phyloP scores from a whole-genome alignment of 2,113 vertebrate species.

The Melanocharis versteri region DNA sequence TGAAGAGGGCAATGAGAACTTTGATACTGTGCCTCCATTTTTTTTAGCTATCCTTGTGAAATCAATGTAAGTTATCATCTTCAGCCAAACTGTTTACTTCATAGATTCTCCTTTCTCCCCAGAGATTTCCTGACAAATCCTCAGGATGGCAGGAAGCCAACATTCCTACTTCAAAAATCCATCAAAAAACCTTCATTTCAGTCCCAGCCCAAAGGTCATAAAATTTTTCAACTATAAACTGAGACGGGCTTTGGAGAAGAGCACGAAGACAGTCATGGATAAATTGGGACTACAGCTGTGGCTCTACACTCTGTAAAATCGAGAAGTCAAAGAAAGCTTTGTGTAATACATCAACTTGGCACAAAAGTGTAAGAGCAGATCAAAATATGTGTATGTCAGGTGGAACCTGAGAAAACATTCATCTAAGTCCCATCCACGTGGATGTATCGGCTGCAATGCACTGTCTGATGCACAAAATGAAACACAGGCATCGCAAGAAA shows the following conservation, averaged over 20 bases:
- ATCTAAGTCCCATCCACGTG: background rate
- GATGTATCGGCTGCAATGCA: background rate
- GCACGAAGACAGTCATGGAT: background rate
- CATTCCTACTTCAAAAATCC: background rate
- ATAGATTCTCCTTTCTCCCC: background rate
- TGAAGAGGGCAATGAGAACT: conserved; percentile 16
- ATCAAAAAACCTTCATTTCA: background rate
- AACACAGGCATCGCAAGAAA: background rate
- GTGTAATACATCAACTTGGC: background rate
- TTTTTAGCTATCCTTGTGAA: conserved; percentile 1
- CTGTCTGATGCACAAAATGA: background rate
- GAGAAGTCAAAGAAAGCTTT: background rate
- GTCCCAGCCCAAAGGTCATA: background rate
- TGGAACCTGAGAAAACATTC: background rate
- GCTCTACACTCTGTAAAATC: background rate
- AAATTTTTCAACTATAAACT: background rate
- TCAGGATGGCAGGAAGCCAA: background rate
- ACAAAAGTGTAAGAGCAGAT: background rate
- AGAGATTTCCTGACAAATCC: background rate
- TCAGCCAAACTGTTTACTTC: conserved; percentile 20
- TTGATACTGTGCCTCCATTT: conserved; percentile 2
- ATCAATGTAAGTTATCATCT: conserved; percentile 19
- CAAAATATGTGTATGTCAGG: background rate
- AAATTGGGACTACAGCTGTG: background rate
- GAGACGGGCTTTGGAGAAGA: conserved; percentile 11